A percentile compares a stretch with the other conserved stretches of the same genome.
Evolutionary conservation across 2,888 invertebrate species (phyloP).

Genomic region (Tanytarsus gracilentus): DNA sequence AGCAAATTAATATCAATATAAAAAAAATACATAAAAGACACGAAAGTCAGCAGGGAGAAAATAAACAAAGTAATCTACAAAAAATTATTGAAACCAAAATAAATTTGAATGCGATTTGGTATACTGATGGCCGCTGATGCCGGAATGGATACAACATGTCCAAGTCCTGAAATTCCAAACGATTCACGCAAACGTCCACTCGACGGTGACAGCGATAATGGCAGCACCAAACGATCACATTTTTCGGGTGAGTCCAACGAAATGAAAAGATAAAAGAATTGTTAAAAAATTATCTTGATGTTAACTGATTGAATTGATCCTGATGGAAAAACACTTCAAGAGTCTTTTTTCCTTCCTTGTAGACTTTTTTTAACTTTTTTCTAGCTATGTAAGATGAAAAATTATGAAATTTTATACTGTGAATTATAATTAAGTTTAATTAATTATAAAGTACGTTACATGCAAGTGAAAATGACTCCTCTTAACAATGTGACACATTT

Average conservation of each 20-base stretch:
- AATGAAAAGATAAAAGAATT: constrained; percentile 16
- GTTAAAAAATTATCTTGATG: constrained; percentile 20
- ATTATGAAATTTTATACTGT: background rate
- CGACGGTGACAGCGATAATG: constrained; percentile 79
- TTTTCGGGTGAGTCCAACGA: constrained; percentile 64
- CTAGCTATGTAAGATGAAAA: background rate
- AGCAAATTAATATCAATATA: background rate
- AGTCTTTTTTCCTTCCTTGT: background rate
- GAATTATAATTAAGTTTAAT: background rate
- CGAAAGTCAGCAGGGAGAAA: background rate
- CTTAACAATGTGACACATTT: constrained; percentile 12
- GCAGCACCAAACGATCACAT: constrained; percentile 81
- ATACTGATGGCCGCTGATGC: constrained; percentile 77
- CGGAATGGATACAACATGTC: constrained; percentile 89
- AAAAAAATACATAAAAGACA: background rate
- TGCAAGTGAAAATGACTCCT: constrained; percentile 8
- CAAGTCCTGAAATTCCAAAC: constrained; percentile 77
- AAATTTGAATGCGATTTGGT: constrained; percentile 28
- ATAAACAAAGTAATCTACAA: background rate
- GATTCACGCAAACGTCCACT: constrained; percentile 85
- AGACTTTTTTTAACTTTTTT: background rate
- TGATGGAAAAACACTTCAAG: background rate
- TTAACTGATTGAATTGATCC: constrained; percentile 23
- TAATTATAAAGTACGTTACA: no score
- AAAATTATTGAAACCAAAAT: background rate